Evolutionary conservation across 1,140 invertebrate genomes (phyloP), one percentile per base, ranked within the genome.

Genomic region (Anoplolepis gracilipes): DNA sequence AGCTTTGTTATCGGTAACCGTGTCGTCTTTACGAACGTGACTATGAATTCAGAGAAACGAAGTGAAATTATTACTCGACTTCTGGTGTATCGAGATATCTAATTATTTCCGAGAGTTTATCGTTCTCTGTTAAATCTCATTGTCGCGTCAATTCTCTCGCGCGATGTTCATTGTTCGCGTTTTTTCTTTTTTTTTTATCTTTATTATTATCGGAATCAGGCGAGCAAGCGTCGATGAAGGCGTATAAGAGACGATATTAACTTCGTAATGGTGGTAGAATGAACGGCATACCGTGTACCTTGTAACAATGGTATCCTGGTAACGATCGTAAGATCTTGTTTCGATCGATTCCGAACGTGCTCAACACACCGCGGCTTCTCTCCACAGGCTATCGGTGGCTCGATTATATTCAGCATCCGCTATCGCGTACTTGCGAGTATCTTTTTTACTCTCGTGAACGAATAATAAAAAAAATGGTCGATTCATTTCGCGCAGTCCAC

Each of bases 61-160:
- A 90, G 87, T 89, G 87, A 87, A 81, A 78, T 90, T 88, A 90
- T 89, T 89, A 89, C 70, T 87, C 84, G 76, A 76, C 81, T 91
- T 81, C 82, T 76, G 69, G 30, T n/a, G 67, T 42, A 33, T 36
- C 59, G n/a, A 72, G 61, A 61, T 85, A 84, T 87, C 69, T 88
- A 81, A 88, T 88, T 88, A 88, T 81, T 87, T 88, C 73, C 86
- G 81, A 67, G 70, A 70, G 77, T 85, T 39, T 22, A 33, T 19
- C 46, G 55, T 82, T 70, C 11, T 42, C 59, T 28, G 28, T 49
- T 65, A 42, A 78, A 77, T 46, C 75, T 46, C 61, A 61, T 64
- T 39, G 57, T 65, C 78, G 42, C 61, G 28, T n/a, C 8, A n/a
- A n/a, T 7, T 55, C 64, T 69, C 19, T 59, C 25, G 4, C 36